phyloP scores from a whole-genome alignment of 2,888 invertebrate species.

The Teleogryllus oceanicus region DNA sequence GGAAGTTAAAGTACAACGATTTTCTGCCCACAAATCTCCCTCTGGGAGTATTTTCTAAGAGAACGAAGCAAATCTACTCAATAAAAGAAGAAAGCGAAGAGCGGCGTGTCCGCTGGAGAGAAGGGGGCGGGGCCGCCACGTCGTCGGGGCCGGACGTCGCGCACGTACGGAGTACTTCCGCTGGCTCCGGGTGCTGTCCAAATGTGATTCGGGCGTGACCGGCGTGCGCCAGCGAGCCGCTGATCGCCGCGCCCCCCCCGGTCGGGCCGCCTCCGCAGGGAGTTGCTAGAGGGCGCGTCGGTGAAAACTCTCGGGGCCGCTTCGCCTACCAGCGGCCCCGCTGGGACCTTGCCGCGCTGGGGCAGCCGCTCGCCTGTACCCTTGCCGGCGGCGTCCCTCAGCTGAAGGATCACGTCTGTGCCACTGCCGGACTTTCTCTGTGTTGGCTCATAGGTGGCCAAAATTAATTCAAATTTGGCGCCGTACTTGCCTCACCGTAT shows the following conservation, averaged over 20 bases:
- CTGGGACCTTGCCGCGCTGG: too few species aligned
- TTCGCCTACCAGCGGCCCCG: too few species aligned
- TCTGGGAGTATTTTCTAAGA: not conserved
- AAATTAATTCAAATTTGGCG: too few species aligned
- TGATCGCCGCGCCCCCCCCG: not conserved
- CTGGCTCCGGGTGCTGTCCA: not conserved
- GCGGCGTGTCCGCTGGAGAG: not conserved
- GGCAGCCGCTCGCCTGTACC: too few species aligned
- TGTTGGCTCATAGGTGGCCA: too few species aligned
- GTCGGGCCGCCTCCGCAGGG: too few species aligned
- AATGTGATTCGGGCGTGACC: not conserved
- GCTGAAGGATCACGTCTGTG: too few species aligned
- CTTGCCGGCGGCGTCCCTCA: too few species aligned
- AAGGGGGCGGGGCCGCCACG: not conserved
- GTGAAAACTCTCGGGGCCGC: too few species aligned
- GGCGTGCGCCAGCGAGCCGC: not conserved
- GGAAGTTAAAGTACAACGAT: conserved; percentile 18
- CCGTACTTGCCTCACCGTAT: too few species aligned
- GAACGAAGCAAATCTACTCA: not conserved
- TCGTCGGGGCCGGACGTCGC: not conserved
- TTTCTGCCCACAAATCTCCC: not conserved
- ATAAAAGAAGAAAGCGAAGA: not conserved
- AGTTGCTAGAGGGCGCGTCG: too few species aligned
- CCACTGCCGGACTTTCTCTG: too few species aligned
- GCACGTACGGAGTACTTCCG: not conserved